Percentiles rank a stretch among this genome's conserved stretches.
Evolutionary conservation across 35 echinoderm and acorn worm species (phyloP).

Genomic region (Hemicentrotus pulcherrimus): DNA sequence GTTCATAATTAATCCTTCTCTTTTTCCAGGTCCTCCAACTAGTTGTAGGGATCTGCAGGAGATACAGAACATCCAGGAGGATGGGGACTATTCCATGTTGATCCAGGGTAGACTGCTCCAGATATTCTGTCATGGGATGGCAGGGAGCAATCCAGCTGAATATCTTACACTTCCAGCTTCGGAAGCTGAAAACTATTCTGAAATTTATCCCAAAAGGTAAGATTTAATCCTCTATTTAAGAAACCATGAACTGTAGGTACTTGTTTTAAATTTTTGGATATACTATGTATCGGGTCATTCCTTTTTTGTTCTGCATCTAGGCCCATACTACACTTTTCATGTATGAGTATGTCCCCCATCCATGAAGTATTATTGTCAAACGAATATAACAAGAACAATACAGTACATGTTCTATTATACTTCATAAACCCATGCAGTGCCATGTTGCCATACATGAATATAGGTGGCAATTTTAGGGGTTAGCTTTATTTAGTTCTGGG

Average conservation of each 20-base stretch:
- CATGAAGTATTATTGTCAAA: too few species aligned
- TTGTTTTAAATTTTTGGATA: neutral
- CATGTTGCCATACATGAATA: too few species aligned
- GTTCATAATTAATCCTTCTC: neutral
- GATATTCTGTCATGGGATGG: constrained; percentile 91
- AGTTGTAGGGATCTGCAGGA: constrained; percentile 86
- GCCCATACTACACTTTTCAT: too few species aligned
- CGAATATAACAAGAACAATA: too few species aligned
- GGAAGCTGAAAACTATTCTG: constrained; percentile 93
- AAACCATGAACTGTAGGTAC: neutral
- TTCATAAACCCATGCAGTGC: too few species aligned
- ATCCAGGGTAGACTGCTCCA: constrained; percentile 74
- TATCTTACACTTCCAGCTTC: constrained; percentile 74
- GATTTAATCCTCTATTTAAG: neutral
- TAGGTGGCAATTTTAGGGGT: too few species aligned
- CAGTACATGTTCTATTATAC: too few species aligned
- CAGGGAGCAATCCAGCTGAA: constrained; percentile 65
- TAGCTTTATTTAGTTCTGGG: too few species aligned
- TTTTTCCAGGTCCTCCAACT: constrained; percentile 71
- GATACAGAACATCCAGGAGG: constrained; percentile 52
- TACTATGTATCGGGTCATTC: too few species aligned
- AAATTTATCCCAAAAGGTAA: constrained; percentile 98
- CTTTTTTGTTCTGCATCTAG: too few species aligned
- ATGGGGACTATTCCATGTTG: constrained; percentile 78
- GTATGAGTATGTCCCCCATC: too few species aligned